A percentile compares a stretch with the other conserved stretches of the same genome.
phyloP scores from a whole-genome alignment of 2,797 vertebrate genomes.

The Natrix natrix region DNA sequence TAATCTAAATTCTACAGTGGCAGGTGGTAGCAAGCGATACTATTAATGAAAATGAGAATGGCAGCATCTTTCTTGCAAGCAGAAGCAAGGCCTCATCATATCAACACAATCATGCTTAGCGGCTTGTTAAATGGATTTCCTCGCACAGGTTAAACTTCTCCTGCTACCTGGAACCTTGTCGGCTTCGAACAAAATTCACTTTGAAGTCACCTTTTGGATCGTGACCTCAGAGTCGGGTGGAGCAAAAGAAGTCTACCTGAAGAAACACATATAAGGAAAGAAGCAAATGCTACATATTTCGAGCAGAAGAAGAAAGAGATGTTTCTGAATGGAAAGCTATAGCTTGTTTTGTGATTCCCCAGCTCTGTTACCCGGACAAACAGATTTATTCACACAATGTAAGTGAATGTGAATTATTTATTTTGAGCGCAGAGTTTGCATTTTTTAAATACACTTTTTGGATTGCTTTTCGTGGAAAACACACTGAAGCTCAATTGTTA shows the following conservation, averaged over 20 bases:
- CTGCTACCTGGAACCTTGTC: neutral
- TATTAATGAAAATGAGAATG: conserved; percentile 70
- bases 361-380: neutral
- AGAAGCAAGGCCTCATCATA: neutral
- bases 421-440: neutral
- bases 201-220: neutral
- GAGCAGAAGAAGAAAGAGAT: neutral
- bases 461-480: neutral
- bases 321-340: neutral
- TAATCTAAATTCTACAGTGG: conserved; percentile 20
- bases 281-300: neutral
- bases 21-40: conserved; percentile 60
- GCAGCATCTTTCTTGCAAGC: conserved; percentile 48
- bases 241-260: neutral
- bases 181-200: neutral
- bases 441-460: neutral
- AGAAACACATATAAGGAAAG: neutral
- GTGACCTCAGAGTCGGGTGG: neutral
- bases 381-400: neutral
- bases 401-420: neutral
- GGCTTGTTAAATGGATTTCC: neutral
- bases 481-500: neutral
- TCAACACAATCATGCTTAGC: neutral
- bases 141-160: neutral
- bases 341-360: neutral